Conservation (phyloP, 1,140 invertebrate species). For the Gonioctena quinquepunctata region DNA sequence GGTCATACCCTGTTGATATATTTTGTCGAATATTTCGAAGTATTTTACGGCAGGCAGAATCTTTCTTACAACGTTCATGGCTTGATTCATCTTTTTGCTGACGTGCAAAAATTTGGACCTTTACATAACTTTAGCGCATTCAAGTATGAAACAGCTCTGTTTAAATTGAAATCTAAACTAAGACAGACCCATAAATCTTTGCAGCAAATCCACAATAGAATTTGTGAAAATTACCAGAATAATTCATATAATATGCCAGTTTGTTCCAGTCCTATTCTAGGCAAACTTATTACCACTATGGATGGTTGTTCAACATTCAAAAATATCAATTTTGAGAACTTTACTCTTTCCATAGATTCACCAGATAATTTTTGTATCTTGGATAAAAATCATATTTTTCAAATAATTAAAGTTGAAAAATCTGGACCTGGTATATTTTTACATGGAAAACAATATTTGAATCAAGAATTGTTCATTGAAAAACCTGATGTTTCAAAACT, state of each 20-base stretch:
- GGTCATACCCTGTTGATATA: constrained; percentile 14
- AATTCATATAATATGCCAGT: background rate
- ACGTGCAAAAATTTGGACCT: constrained; percentile 20
- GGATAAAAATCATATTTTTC: no score
- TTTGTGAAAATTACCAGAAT: background rate
- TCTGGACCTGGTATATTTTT: no score
- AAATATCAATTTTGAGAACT: background rate
- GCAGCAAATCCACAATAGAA: constrained; percentile 15
- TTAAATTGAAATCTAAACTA: background rate
- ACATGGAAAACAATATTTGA: background rate
- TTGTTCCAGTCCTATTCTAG: background rate
- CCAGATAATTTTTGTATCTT: background rate
- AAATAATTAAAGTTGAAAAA: no score
- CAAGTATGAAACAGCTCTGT: constrained; percentile 25
- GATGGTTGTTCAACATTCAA: background rate
- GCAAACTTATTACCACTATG: background rate
- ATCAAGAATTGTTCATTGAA: background rate
- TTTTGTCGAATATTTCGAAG: constrained; percentile 19
- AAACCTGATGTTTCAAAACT: background rate
- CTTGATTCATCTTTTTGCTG: constrained; percentile 16
- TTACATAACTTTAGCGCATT: constrained; percentile 25
- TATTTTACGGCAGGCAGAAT: constrained; percentile 12
- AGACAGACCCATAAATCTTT: constrained; percentile 14
- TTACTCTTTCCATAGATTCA: background rate
- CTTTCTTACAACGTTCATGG: constrained; percentile 24